Evolutionary conservation across 2,797 vertebrate genomes (phyloP).

Genomic region (Gastrophryne carolinensis): DNA sequence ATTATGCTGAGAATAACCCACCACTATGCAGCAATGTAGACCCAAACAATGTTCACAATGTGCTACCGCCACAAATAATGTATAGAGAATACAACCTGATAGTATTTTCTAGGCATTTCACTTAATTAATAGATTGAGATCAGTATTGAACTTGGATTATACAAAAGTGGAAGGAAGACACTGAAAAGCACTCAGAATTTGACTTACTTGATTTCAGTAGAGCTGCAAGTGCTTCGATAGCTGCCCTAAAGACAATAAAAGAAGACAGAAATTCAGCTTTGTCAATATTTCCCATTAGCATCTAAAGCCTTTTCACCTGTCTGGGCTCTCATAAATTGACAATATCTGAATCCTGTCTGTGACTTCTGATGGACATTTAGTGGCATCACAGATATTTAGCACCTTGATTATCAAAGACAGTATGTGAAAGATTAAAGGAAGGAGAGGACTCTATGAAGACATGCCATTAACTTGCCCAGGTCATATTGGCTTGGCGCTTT

Average conservation of each 20-base stretch:
- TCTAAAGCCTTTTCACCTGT: slow-evolving; percentile 34
- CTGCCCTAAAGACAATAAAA: slow-evolving; percentile 75
- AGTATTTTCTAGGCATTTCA: neutral
- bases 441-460: neutral
- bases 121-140: neutral
- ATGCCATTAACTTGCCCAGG: neutral
- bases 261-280: slow-evolving; percentile 58
- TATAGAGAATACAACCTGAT: neutral
- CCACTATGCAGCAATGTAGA: too few species aligned
- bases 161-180: neutral
- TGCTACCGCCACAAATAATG: neutral
- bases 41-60: neutral
- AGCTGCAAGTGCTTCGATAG: slow-evolving; percentile 77
- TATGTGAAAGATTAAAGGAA: slow-evolving; percentile 1
- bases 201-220: slow-evolving; percentile 88
- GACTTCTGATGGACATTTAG: neutral
- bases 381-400: neutral
- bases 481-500: neutral
- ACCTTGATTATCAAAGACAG: neutral
- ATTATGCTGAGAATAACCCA: neutral
- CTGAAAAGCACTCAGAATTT: slow-evolving; percentile 28
- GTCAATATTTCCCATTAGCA: slow-evolving; percentile 58
- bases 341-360: neutral
- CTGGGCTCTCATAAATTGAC: neutral
- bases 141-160: neutral